phyloP scores from a whole-genome alignment of 1,140 invertebrate genomes.

The Hyles euphorbiae region DNA sequence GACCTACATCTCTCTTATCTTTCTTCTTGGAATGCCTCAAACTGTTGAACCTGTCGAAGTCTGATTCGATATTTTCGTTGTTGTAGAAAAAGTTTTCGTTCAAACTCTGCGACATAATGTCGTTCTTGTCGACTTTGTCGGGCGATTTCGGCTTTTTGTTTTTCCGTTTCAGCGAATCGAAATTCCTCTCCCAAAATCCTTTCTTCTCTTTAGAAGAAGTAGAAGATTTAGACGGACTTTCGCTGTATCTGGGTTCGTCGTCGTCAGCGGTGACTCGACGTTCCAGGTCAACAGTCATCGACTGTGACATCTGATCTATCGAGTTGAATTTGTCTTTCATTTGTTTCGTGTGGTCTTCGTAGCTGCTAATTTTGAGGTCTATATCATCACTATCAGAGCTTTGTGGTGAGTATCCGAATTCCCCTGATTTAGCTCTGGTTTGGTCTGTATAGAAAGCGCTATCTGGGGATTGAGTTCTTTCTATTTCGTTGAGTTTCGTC shows the following conservation, averaged over 20 bases:
- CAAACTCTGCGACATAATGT: constrained; percentile 78
- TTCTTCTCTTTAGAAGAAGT: constrained; percentile 68
- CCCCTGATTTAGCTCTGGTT: constrained; percentile 65
- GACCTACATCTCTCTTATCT: constrained; percentile 51
- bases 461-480: constrained; percentile 61
- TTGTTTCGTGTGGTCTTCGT: constrained; percentile 59
- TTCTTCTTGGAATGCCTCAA: constrained; percentile 66
- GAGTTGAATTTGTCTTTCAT: constrained; percentile 70
- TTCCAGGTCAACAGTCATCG: constrained; percentile 73
- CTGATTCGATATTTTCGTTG: constrained; percentile 68
- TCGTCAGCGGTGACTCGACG: constrained; percentile 44
- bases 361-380: constrained; percentile 51
- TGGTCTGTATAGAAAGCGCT: constrained; percentile 65
- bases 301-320: constrained; percentile 77
- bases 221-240: constrained; percentile 62
- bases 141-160: constrained; percentile 58
- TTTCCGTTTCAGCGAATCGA: constrained; percentile 71
- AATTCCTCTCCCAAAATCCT: constrained; percentile 75
- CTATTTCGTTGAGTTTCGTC: constrained; percentile 64
- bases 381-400: constrained; percentile 70
- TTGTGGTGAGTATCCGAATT: constrained; percentile 71
- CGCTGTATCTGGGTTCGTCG: constrained; percentile 33
- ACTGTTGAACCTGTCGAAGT: constrained; percentile 67
- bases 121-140: constrained; percentile 69
- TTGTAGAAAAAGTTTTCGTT: constrained; percentile 78